Evolutionary conservation across 2,113 vertebrate genomes (phyloP), one percentile per base, ranked within the genome.

Genomic region (Melanostigma gelatinosum): DNA sequence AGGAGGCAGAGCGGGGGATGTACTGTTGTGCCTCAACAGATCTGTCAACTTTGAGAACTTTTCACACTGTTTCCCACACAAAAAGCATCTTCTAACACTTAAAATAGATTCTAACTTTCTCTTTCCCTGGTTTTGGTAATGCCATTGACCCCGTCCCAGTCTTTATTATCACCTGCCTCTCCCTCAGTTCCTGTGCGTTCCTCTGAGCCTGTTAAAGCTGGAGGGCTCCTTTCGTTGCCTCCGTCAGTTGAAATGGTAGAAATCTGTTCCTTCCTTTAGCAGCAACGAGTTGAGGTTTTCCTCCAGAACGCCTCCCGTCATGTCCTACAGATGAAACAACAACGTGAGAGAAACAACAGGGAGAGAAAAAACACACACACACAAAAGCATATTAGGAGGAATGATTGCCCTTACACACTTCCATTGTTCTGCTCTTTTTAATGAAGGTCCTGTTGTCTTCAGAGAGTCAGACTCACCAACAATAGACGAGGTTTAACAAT

Each of bases 231-330:
- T 29, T 11, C 6, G 16, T 69, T 60, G 44, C 70, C 36, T 79
- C 6, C 42, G 8, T 69, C 90, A 95, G 92, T 88, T 95, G 83
- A 95, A 95, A 74, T 95, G 94, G 69, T 83, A 91, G 44, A 89
- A 94, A 83, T 95, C 91, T 7, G 27, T 69, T 88, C 97, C 98
- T 87, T 99, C 98, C 38, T 69, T 91, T 22, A 95, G 80, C 67
- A 85, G 73, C 74, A 95, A 77, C 44, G 71, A 95, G 55, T 68
- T 89, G 77, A 99, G 90, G 89, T 98, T 99, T 72, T 95, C 90
- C 86, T 99, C 98, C 82, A 99, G 95, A 0, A 85, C 92, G 0
- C 98, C 98, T 10, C 91, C 96, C 0, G 97, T 99, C 93, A 99
- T 95, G 90, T 99, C 98, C 98, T 99, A 78, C 34, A 72, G 18